Conservation (phyloP, 2,113 vertebrate genomes). For the Xiphorhynchus elegans region DNA sequence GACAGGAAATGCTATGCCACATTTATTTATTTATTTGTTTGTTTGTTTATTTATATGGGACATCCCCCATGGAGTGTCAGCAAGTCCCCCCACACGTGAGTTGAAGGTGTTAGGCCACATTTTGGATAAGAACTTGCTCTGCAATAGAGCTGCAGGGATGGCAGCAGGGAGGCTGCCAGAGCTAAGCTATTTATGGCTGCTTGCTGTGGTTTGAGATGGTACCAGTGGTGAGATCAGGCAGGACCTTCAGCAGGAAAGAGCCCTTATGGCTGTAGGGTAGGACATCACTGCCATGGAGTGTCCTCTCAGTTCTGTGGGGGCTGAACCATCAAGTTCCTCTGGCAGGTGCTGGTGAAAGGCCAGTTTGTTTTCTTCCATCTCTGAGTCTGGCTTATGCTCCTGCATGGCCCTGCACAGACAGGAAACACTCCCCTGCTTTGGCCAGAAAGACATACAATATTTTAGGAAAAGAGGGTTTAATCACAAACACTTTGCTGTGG, state of each 20-base stretch:
- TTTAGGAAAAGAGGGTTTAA: neutral
- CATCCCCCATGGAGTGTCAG: neutral
- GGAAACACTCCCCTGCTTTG: neutral
- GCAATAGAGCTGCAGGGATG: neutral
- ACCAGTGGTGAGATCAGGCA: neutral
- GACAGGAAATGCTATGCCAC: neutral
- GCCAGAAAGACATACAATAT: neutral
- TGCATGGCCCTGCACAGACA: neutral
- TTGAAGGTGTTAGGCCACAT: neutral
- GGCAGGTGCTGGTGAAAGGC: neutral
- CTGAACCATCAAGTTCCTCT: neutral
- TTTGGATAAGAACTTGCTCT: neutral
- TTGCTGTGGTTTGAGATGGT: neutral
- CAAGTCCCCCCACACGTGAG: neutral
- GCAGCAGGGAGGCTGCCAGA: neutral
- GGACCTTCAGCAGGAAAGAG: neutral
- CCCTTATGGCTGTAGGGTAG: neutral
- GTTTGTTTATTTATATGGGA: neutral
- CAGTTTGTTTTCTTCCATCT: neutral
- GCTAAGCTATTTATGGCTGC: rapidly evolving
- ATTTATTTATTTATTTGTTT: neutral
- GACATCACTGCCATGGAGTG: neutral
- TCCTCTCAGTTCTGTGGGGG: neutral
- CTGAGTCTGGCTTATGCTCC: neutral
- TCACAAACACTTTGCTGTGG: neutral